Percentiles rank a stretch among this genome's conserved stretches.
Conservation (phyloP, 2,797 vertebrate genomes). For the Champsocephalus esox region DNA sequence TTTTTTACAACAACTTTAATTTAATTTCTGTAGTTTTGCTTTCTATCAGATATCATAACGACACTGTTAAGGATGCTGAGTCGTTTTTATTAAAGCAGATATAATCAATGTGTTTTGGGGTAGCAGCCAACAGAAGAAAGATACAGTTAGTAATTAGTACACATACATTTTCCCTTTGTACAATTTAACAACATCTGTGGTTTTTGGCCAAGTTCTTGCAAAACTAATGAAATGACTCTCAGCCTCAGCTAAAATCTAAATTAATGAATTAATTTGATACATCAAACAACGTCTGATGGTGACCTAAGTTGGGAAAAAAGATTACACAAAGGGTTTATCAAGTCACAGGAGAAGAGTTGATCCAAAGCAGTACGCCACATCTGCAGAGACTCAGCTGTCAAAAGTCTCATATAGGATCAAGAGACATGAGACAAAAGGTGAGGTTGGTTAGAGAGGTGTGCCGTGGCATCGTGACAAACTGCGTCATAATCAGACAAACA, state of each 20-base stretch:
- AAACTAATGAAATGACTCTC: not conserved
- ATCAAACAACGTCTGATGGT: not conserved
- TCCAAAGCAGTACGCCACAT: not conserved
- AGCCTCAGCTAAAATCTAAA: not conserved
- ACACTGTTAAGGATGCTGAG: not conserved
- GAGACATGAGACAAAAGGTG: not conserved
- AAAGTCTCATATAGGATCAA: not conserved
- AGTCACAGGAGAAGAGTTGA: not conserved
- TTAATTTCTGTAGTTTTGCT: not conserved
- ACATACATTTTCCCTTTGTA: no score
- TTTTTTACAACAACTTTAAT: not conserved
- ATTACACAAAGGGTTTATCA: not conserved
- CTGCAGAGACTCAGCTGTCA: not conserved
- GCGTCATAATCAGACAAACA: not conserved
- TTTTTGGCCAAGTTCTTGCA: not conserved
- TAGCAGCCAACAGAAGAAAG: no score
- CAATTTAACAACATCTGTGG: not conserved
- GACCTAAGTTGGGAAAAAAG: not conserved
- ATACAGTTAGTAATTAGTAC: no score
- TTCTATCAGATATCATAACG: not conserved
- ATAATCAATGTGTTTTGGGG: not conserved
- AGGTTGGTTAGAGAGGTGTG: not conserved
- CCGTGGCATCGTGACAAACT: not conserved
- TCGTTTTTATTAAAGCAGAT: not conserved
- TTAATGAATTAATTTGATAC: not conserved